Evolutionary conservation across 2,888 invertebrate genomes (phyloP).

Genomic region (Andricus quercusramuli): DNA sequence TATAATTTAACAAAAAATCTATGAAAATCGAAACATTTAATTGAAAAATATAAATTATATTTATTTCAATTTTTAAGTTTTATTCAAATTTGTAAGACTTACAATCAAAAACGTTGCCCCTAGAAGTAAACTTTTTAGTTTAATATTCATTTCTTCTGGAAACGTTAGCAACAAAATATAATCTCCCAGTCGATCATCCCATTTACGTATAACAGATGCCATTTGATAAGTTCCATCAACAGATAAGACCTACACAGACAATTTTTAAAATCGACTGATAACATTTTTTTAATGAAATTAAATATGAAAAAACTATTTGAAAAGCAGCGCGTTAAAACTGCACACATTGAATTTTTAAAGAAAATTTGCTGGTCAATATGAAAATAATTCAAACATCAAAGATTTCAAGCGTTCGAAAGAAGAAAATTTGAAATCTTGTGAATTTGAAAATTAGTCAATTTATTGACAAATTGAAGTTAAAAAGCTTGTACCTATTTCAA

Average conservation of each 20-base stretch:
- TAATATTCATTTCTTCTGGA: conserved; percentile 86
- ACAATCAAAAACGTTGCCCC: conserved; percentile 92
- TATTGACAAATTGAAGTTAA: too few relatives aligned
- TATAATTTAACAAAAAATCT: background rate
- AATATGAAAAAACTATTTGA: too few relatives aligned
- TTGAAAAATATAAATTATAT: background rate
- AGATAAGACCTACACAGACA: conserved; percentile 63
- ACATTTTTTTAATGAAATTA: too few relatives aligned
- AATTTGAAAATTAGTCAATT: too few relatives aligned
- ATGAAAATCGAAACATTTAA: background rate
- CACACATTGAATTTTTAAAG: too few relatives aligned
- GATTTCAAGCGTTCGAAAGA: too few relatives aligned
- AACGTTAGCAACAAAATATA: conserved; percentile 89
- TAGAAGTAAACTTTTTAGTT: conserved; percentile 88
- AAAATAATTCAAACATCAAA: too few relatives aligned
- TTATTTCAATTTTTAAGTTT: background rate
- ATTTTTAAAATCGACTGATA: background rate
- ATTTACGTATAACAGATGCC: conserved; percentile 86
- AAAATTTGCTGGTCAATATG: too few relatives aligned
- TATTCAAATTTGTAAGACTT: conserved; percentile 56
- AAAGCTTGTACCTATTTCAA: too few relatives aligned
- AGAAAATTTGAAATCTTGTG: too few relatives aligned
- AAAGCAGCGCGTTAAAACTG: too few relatives aligned
- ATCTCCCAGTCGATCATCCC: conserved; percentile 85
- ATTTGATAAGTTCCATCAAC: conserved; percentile 82